Evolutionary conservation across 1,140 invertebrate species (phyloP).

Genomic region (Ceratina japonica): DNA sequence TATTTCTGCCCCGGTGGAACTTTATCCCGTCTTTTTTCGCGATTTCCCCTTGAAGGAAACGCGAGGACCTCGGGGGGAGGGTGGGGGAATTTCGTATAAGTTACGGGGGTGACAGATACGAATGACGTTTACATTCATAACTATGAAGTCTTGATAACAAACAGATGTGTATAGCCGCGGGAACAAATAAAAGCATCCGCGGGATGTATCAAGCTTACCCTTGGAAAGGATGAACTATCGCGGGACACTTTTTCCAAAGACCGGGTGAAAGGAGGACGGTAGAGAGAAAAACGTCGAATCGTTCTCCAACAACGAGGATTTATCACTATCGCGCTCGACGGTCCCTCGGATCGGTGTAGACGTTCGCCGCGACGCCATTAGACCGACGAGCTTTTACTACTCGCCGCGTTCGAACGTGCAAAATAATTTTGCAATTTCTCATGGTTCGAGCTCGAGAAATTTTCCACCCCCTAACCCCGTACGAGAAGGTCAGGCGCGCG

Average conservation of each 20-base stretch:
- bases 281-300: constrained; percentile 12
- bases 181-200: constrained; percentile 12
- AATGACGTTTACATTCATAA: constrained; percentile 39
- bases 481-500: too few species aligned
- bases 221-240: constrained; percentile 11
- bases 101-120: constrained; percentile 46
- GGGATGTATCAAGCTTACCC: constrained; percentile 21
- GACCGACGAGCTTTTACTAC: not conserved
- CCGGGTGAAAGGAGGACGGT: too few species aligned
- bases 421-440: too few species aligned
- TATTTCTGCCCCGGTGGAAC: not conserved
- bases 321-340: not conserved
- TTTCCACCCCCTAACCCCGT: too few species aligned
- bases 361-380: not conserved
- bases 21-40: not conserved
- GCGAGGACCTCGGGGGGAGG: not conserved
- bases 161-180: constrained; percentile 2
- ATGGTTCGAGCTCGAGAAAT: too few species aligned
- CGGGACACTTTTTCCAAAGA: not conserved
- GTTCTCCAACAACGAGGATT: constrained; percentile 1
- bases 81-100: constrained; percentile 22
- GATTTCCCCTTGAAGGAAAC: constrained; percentile 32
- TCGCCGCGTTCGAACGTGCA: not conserved
- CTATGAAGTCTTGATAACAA: constrained; percentile 39
- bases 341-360: not conserved